These are phyloP conservation scores for Philereme transversata DNA, from an alignment of 2,888 invertebrate species.

Conservation along the genomic window DNA sequence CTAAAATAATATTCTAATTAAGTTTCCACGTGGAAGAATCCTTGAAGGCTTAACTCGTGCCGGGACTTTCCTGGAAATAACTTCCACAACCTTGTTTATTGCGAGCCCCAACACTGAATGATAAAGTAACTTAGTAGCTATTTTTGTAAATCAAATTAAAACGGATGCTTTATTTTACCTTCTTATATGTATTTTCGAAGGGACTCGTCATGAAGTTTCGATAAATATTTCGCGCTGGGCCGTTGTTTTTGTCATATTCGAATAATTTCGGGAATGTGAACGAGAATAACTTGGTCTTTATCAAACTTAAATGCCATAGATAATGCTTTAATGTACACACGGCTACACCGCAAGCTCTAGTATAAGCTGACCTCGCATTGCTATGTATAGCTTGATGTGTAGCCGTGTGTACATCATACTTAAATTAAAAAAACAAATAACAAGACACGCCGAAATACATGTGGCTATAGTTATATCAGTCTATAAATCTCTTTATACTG, in stretches of 20 bases:
- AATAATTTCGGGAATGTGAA: too few relatives aligned
- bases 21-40: slow-evolving; percentile 23
- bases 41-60: slow-evolving; percentile 5
- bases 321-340: too few relatives aligned
- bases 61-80: slow-evolving; percentile 10
- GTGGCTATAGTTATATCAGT: not conserved
- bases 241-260: too few relatives aligned
- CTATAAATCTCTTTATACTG: not conserved
- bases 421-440: too few relatives aligned
- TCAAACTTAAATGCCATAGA: too few relatives aligned
- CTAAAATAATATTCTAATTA: too few relatives aligned
- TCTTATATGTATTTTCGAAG: slow-evolving; percentile 1
- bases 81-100: slow-evolving; percentile 23
- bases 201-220: not conserved
- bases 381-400: too few relatives aligned
- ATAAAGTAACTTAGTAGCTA: not conserved
- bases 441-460: too few relatives aligned
- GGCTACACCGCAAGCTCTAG: too few relatives aligned
- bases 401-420: too few relatives aligned
- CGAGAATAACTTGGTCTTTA: too few relatives aligned
- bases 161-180: not conserved
- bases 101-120: not conserved
- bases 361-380: too few relatives aligned
- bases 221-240: slow-evolving; percentile 5
- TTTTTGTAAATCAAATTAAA: slow-evolving; percentile 1